These are phyloP conservation scores for Conus canariensis DNA, from an alignment of 2,888 invertebrate species.

Conservation along the genomic window DNA sequence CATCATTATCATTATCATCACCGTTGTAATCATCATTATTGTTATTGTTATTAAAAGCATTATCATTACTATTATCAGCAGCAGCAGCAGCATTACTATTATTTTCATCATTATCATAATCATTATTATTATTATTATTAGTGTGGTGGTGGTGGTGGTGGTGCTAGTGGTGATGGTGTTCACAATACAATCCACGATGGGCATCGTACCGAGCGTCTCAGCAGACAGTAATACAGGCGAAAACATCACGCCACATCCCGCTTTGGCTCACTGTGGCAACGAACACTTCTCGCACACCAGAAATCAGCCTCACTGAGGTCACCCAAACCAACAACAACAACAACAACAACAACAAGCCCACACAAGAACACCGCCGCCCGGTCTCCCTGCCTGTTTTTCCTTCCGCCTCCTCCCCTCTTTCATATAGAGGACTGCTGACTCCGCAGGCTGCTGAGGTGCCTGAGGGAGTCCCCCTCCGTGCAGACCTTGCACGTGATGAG, in stretches of 20 bases:
- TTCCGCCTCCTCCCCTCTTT: background rate
- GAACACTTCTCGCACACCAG: too few relatives aligned
- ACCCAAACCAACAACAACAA: background rate
- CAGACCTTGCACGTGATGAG: constrained; percentile 53
- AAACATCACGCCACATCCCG: too few relatives aligned
- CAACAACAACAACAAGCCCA: background rate
- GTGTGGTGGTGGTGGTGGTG: too few relatives aligned
- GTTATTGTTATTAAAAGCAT: background rate
- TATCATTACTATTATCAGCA: background rate
- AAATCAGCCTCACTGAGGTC: too few relatives aligned
- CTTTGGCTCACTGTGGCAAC: too few relatives aligned
- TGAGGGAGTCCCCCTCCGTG: constrained; percentile 15
- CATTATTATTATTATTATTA: too few relatives aligned
- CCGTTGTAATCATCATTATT: background rate
- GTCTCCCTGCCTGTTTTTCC: background rate
- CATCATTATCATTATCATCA: background rate
- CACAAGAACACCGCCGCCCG: background rate
- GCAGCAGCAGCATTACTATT: background rate
- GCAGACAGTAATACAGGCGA: too few relatives aligned
- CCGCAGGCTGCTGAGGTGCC: constrained; percentile 15
- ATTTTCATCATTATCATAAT: too few relatives aligned
- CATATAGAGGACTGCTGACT: constrained; percentile 6
- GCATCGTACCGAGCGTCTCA: too few relatives aligned
- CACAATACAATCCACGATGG: too few relatives aligned
- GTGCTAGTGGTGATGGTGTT: too few relatives aligned